Evolutionary conservation across 2,797 vertebrate species (phyloP).

Genomic region (Pyrocephalus nanus): DNA sequence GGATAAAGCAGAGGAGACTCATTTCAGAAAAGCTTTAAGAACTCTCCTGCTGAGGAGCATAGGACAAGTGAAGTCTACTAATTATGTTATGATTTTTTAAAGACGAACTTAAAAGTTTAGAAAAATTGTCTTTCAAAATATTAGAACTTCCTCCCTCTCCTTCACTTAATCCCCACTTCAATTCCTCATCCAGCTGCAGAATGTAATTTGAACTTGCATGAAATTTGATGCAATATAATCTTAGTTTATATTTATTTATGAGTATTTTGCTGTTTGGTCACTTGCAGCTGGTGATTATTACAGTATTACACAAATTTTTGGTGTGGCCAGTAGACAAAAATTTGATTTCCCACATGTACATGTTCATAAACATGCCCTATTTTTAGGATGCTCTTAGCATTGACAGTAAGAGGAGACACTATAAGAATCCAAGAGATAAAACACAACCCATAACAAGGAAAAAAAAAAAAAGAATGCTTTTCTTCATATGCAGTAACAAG

Average conservation of each 20-base stretch:
- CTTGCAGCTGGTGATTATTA: not conserved
- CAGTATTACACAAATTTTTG: not conserved
- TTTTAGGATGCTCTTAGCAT: not conserved
- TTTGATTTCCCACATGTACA: fast-evolving
- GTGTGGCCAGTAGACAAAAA: not conserved
- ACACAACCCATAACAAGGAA: fast-evolving
- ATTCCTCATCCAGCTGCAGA: not conserved
- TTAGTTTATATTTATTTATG: not conserved
- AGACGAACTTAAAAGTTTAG: not conserved
- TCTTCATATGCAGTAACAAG: not conserved
- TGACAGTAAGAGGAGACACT: not conserved
- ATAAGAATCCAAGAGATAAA: not conserved
- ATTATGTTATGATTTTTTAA: not conserved
- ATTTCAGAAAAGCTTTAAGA: not conserved
- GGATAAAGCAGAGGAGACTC: not conserved
- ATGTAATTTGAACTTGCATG: not conserved
- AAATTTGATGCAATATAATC: not conserved
- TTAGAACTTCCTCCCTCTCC: not conserved
- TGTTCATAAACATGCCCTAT: not conserved
- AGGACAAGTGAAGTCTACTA: not conserved
- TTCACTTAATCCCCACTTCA: not conserved
- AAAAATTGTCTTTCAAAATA: not conserved
- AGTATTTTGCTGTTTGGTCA: not conserved
- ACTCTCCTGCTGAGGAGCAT: not conserved
- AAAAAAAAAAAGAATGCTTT: not conserved